These are phyloP conservation scores for Agelas oroides DNA, from an alignment of 37 sponge, comb jelly and placozoan species.

Conservation along the genomic window DNA sequence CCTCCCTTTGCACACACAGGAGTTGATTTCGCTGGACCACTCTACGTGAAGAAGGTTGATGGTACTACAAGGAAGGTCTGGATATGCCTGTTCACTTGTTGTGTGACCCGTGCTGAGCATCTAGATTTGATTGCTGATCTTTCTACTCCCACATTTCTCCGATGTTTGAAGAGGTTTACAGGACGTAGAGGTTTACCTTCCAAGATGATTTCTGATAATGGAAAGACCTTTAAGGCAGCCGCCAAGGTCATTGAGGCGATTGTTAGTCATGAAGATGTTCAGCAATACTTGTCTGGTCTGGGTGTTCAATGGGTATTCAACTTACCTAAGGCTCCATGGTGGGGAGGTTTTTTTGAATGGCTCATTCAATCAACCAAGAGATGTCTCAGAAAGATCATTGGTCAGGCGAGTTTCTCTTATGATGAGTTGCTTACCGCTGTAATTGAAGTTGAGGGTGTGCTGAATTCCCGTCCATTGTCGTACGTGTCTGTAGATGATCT, in stretches of 20 bases:
- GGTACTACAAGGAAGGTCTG: constrained; percentile 23
- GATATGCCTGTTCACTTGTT: constrained; percentile 28
- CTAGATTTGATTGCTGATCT: too few relatives aligned
- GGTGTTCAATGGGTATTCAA: too few relatives aligned
- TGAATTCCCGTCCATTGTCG: too few relatives aligned
- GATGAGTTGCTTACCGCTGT: constrained; percentile 1
- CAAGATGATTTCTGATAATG: neutral
- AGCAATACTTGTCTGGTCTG: too few relatives aligned
- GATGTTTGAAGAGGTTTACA: neutral
- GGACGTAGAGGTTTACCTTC: constrained; percentile 3
- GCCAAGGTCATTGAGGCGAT: too few relatives aligned
- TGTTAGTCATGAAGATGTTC: too few relatives aligned
- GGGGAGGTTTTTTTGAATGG: constrained; percentile 6
- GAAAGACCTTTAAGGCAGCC: too few relatives aligned
- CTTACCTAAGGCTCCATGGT: constrained; percentile 5
- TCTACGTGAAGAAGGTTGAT: neutral
- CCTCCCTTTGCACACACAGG: constrained; percentile 21
- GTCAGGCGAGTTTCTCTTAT: neutral
- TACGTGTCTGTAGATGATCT: constrained; percentile 1
- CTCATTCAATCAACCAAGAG: neutral
- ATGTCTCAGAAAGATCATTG: neutral
- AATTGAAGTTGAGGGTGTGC: too few relatives aligned
- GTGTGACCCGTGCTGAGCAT: constrained; percentile 31
- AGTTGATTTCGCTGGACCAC: too few relatives aligned
- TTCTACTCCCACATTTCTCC: neutral